Conservation (phyloP, 2,797 vertebrate genomes). For the Chelonia mydas region DNA sequence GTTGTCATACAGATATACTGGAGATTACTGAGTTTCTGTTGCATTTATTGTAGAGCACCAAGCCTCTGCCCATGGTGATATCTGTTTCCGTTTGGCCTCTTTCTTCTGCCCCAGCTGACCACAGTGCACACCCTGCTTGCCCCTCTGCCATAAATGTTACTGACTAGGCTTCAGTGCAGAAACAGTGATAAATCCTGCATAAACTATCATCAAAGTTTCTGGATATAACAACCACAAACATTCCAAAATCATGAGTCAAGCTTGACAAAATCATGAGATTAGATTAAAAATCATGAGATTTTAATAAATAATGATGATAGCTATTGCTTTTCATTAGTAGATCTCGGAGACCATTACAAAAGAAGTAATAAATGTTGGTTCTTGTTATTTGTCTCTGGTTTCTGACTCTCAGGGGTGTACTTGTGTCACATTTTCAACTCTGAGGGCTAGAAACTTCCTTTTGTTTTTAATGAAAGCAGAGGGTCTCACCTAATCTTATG, state of each 20-base stretch:
- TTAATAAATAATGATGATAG: too few species aligned
- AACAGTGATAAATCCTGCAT: constrained; percentile 7
- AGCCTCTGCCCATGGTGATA: too few species aligned
- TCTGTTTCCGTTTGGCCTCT: too few species aligned
- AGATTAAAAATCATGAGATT: neutral
- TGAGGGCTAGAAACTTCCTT: neutral
- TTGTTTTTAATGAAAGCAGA: neutral
- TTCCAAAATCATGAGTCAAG: neutral
- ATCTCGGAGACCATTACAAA: neutral
- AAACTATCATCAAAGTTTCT: neutral
- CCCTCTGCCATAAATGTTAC: neutral
- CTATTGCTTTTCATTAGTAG: too few species aligned
- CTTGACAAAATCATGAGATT: neutral
- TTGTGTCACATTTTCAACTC: neutral
- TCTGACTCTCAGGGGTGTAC: neutral
- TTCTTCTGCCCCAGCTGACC: neutral
- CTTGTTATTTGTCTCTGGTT: neutral
- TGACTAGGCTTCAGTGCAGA: neutral
- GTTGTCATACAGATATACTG: too few species aligned
- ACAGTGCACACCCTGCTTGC: neutral
- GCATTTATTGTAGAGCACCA: too few species aligned
- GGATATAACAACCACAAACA: neutral
- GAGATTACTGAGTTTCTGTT: too few species aligned
- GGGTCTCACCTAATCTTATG: neutral
- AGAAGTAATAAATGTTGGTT: neutral